Percentiles rank a stretch among this genome's conserved stretches.
Conservation (phyloP, 1,140 invertebrate species). For the Lordiphosa mommai region DNA sequence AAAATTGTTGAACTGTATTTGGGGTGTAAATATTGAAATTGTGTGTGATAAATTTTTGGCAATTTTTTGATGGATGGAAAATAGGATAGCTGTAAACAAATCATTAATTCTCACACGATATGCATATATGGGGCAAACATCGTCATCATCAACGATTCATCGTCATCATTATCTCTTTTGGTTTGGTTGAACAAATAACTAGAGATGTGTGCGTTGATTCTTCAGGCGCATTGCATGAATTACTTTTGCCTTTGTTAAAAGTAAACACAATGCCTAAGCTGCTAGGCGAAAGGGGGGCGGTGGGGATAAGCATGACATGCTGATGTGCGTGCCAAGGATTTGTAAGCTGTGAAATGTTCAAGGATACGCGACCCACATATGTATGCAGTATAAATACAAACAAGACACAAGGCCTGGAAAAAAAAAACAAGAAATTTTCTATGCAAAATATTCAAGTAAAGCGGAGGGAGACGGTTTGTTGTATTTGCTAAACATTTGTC, state of each 20-base stretch:
- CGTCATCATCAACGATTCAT: constrained; percentile 7
- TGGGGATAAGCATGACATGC: constrained; percentile 3
- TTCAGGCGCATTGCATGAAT: constrained; percentile 62
- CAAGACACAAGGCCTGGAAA: constrained; percentile 40
- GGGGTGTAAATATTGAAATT: constrained; percentile 50
- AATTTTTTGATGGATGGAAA: constrained; percentile 61
- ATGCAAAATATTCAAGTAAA: constrained; percentile 43
- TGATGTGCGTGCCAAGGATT: constrained; percentile 56
- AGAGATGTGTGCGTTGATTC: constrained; percentile 58
- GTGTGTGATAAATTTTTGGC: constrained; percentile 34
- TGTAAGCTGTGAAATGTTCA: constrained; percentile 47
- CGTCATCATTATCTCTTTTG: constrained; percentile 16
- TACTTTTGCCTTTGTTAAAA: constrained; percentile 65
- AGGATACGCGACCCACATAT: constrained; percentile 46
- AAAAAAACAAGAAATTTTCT: background rate
- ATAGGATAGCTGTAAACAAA: constrained; percentile 18
- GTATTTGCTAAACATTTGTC: constrained; percentile 68
- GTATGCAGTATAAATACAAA: constrained; percentile 18
- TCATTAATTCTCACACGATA: constrained; percentile 51
- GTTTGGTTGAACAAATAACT: constrained; percentile 37
- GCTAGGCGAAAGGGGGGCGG: constrained; percentile 5
- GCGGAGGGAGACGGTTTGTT: constrained; percentile 1
- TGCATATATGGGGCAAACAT: constrained; percentile 21
- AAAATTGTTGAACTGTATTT: constrained; percentile 39
- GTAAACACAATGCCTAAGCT: constrained; percentile 57